Conservation (phyloP, 1,140 invertebrate genomes). For the Aradophagus sp. region DNA sequence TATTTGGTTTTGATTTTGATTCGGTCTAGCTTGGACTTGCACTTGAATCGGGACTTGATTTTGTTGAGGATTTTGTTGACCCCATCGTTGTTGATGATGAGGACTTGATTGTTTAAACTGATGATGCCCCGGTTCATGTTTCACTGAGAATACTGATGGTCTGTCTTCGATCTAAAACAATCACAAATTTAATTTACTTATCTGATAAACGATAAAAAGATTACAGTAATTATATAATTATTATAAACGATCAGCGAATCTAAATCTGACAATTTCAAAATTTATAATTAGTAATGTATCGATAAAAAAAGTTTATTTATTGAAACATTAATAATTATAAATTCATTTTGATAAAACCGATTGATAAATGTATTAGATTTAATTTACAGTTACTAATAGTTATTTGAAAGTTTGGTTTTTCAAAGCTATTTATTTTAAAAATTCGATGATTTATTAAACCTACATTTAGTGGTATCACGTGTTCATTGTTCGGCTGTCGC, state of each 20-base stretch:
- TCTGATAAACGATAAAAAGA: no score
- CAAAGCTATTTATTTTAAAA: neutral
- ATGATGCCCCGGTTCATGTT: slow-evolving; percentile 70
- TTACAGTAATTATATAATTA: no score
- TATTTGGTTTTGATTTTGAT: slow-evolving; percentile 40
- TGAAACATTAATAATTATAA: no score
- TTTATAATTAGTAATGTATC: no score
- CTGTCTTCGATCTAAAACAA: slow-evolving; percentile 71
- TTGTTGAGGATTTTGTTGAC: slow-evolving; percentile 60
- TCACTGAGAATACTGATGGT: slow-evolving; percentile 69
- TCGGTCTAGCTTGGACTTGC: slow-evolving; percentile 53
- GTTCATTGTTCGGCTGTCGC: slow-evolving; percentile 52
- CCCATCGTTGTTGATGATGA: slow-evolving; percentile 71
- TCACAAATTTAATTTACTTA: no score
- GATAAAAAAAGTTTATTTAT: no score
- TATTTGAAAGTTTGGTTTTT: neutral
- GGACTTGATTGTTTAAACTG: slow-evolving; percentile 66
- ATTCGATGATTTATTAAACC: slow-evolving; percentile 21
- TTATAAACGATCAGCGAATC: no score
- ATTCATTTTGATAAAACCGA: no score
- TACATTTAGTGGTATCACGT: slow-evolving; percentile 65
- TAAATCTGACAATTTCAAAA: no score
- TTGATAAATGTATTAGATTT: no score
- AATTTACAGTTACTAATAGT: no score
- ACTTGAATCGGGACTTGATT: slow-evolving; percentile 44